Percentiles rank a stretch among this genome's conserved stretches.
Evolutionary conservation across 2,113 vertebrate species (phyloP).

Genomic region (Hydrochoerus hydrochaeris): DNA sequence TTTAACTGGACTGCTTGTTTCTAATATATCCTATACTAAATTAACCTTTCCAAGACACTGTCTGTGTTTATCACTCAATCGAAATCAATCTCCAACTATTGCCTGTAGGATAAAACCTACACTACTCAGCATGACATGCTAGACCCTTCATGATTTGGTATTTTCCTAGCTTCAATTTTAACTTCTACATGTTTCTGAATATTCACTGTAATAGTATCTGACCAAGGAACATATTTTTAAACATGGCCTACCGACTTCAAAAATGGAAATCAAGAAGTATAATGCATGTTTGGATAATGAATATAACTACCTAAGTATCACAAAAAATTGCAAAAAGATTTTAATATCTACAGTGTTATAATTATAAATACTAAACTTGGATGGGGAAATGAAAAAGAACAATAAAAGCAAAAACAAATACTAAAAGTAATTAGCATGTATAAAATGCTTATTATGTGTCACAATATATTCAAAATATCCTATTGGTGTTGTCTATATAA

Average conservation of each 20-base stretch:
- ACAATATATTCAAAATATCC: background rate
- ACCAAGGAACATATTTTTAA: conserved; percentile 33
- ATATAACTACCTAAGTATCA: background rate
- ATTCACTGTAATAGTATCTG: background rate
- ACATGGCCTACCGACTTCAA: background rate
- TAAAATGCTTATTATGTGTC: background rate
- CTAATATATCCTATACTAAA: background rate
- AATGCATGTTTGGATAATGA: background rate
- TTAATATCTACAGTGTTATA: conserved; percentile 4
- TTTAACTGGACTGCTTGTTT: background rate
- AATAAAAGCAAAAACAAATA: background rate
- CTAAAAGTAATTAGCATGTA: conserved; percentile 5
- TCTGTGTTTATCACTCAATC: background rate
- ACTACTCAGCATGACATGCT: background rate
- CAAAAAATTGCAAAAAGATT: background rate
- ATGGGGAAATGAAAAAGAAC: no score
- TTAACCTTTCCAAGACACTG: conserved; percentile 23
- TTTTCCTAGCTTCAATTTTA: background rate
- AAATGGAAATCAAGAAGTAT: background rate
- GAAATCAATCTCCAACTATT: background rate
- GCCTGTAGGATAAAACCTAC: background rate
- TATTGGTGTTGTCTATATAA: background rate
- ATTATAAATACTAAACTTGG: conserved; percentile 4
- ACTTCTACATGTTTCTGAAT: background rate
- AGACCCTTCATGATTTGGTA: background rate